phyloP scores from a whole-genome alignment of 2,113 vertebrate genomes.

The Terrapene triunguis region DNA sequence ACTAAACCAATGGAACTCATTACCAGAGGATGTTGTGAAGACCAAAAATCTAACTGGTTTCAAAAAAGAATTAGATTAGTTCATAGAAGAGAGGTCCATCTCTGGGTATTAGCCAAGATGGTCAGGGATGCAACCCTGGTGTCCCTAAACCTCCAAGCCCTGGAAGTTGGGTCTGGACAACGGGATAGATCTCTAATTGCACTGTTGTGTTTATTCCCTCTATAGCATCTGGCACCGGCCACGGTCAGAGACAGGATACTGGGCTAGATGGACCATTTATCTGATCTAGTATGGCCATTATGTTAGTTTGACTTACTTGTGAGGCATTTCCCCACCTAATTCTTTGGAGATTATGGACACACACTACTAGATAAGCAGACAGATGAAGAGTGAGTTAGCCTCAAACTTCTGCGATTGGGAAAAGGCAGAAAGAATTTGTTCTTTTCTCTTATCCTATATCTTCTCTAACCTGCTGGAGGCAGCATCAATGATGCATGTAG shows the following conservation, averaged over 20 bases:
- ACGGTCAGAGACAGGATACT: not conserved
- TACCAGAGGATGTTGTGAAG: not conserved
- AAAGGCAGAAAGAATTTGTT: not conserved
- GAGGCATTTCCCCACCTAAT: not conserved
- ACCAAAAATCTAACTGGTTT: not conserved
- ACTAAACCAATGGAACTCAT: not conserved
- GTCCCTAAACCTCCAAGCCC: not conserved
- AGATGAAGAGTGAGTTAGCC: not conserved
- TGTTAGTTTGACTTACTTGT: not conserved
- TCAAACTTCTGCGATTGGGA: not conserved
- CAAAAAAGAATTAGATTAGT: not conserved
- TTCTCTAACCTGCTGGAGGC: not conserved
- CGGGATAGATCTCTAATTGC: not conserved
- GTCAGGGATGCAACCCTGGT: not conserved
- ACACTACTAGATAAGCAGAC: not conserved
- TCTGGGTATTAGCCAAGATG: not conserved
- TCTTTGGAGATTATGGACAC: not conserved
- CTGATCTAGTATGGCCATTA: not conserved
- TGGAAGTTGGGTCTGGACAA: not conserved
- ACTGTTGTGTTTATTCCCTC: not conserved
- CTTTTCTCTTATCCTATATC: not conserved
- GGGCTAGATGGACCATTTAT: not conserved
- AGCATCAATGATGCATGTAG: not conserved
- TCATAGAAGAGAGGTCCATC: not conserved
- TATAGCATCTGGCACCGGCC: not conserved